A percentile compares a stretch with the other conserved stretches of the same genome.
phyloP scores from a whole-genome alignment of 2,113 vertebrate species.

The Pseudorasbora parva region DNA sequence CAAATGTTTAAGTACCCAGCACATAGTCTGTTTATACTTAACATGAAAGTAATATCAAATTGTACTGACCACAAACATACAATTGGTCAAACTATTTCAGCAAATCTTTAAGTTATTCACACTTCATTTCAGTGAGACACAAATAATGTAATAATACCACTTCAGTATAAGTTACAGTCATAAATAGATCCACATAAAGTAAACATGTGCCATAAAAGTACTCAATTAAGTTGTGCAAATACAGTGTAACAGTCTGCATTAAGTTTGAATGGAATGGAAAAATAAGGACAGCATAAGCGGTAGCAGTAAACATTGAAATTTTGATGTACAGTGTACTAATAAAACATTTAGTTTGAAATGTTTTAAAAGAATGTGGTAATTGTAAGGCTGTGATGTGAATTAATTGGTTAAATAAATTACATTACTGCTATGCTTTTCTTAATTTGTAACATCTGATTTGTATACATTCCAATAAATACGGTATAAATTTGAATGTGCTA shows the following conservation, averaged over 20 bases:
- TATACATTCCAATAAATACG: not conserved
- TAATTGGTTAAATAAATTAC: not conserved
- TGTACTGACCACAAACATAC: slow-evolving; percentile 5
- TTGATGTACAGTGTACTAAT: not conserved
- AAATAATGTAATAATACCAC: not conserved
- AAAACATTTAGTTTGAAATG: not conserved
- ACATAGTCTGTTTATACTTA: not conserved
- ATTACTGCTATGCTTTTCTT: not conserved
- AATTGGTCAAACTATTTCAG: not conserved
- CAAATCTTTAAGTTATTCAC: not conserved
- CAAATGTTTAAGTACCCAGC: not conserved
- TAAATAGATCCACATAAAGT: slow-evolving; percentile 18
- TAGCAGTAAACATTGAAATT: not conserved
- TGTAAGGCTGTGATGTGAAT: not conserved
- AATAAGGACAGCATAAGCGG: slow-evolving; percentile 12
- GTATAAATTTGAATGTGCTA: not conserved
- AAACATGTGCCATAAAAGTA: not conserved
- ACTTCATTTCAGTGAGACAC: not conserved
- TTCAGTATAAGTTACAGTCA: not conserved
- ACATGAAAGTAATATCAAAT: not conserved
- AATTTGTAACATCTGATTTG: not conserved
- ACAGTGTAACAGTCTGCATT: slow-evolving; percentile 8
- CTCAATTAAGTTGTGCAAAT: not conserved
- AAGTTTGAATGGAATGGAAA: not conserved
- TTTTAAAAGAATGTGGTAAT: not conserved